These are phyloP conservation scores for Cyphomyrmex costatus DNA, from an alignment of 1,140 invertebrate genomes.

Conservation along the genomic window DNA sequence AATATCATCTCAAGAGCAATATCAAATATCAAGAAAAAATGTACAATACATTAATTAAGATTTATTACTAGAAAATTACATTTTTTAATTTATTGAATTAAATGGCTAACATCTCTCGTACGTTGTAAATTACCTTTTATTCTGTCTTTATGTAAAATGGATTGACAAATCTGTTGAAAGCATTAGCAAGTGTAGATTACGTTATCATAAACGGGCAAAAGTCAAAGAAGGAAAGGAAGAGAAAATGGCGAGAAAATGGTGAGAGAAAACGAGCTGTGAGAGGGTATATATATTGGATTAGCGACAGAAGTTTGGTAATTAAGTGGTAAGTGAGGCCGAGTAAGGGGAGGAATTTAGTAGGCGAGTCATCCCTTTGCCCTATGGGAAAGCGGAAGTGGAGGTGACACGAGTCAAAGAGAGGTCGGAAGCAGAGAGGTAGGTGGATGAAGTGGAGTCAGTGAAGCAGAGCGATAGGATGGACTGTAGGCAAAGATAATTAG, in stretches of 20 bases:
- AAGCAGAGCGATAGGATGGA: conserved; percentile 2
- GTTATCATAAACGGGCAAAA: conserved; percentile 12
- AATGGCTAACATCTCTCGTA: not conserved
- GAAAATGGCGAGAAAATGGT: conserved; percentile 18
- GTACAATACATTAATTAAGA: conserved; percentile 11
- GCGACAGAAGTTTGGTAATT: conserved; percentile 78
- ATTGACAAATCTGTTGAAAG: not conserved
- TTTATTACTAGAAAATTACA: not conserved
- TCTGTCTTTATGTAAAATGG: not conserved
- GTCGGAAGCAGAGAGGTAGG: not conserved
- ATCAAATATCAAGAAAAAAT: not conserved
- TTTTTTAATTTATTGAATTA: not conserved
- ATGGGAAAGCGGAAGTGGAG: conserved; percentile 28
- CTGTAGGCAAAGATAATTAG: conserved; percentile 78
- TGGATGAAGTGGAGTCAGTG: not conserved
- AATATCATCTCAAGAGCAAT: not conserved
- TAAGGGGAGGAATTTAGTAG: conserved; percentile 41
- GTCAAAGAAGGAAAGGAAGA: not conserved
- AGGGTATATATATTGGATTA: conserved; percentile 66
- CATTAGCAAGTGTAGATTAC: conserved; percentile 4
- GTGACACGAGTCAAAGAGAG: conserved; percentile 35
- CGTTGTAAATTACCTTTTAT: not conserved
- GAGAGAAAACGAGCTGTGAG: not conserved
- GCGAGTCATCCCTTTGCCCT: conserved; percentile 16
- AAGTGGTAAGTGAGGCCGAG: conserved; percentile 70